Base-by-base conservation (phyloP, 1,140 invertebrate species). In the Mesaphorura yosii region DNA sequence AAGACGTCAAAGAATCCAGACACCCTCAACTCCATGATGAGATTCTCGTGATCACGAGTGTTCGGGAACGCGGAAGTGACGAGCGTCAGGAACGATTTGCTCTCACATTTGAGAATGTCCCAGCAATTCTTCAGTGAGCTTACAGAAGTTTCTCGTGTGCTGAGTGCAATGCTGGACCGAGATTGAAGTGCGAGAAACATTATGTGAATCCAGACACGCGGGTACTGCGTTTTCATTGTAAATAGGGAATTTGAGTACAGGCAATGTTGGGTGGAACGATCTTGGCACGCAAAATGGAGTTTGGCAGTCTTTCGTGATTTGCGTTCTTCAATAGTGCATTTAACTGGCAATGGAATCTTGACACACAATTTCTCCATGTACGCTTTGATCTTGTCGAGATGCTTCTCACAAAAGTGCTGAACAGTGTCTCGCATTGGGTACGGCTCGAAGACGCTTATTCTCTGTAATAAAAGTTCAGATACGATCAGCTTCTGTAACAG, bases 141-240 rank as follows among this genome's bases (percentile, higher is more conserved):
- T 1, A 92, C 87, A 59, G 83, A 82, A 12, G 82, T 74, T 70
- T 92, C 87, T 23, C 85, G 69, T 39, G 84, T 87, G 68, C 85
- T 88, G 15, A 93, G 70, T 25, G 88, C 87, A 54, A 79, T 78
- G 20, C 77, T 73, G 57, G 86, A 81, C 60, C 84, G 75, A 3
- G 88, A 86, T 75, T 88, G 84, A 60, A 93, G 76, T 54, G 88
- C 85, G 34, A 95, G 76, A 71, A 94, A 93, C 87, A 94, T 94
- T 17, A 95, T 75, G 74, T 94, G 90, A 56, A 94, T 88, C 90
- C 89, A 95, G 46, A 85, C 81, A 59, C 86, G 77, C 12, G 89
- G 83, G 27, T 37, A 37, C 17, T 29, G 26, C 14, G 26, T 1
- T 64, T 86, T 79, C 76, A 92, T 79, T 2, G 79, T 83, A 69